Evolutionary conservation across 2,888 invertebrate genomes (phyloP).

Genomic region (Macrophya annulata): DNA sequence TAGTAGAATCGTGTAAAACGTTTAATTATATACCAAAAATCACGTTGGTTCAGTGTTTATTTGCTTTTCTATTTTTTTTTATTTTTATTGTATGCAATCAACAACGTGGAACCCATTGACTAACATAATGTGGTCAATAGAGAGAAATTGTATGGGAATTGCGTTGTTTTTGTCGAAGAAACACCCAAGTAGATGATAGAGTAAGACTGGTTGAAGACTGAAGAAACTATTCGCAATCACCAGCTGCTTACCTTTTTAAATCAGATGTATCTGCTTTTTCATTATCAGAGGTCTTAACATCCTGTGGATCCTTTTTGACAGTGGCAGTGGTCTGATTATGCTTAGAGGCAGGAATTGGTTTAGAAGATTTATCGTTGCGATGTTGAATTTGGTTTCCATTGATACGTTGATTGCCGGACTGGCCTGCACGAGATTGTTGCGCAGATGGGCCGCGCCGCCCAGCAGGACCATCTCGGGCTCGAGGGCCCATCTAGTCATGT

Average conservation of each 20-base stretch:
- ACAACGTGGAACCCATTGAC: conserved; percentile 6
- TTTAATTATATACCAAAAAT: neutral
- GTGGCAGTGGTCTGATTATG: conserved; percentile 74
- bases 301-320: conserved; percentile 79
- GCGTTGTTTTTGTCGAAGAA: conserved; percentile 52
- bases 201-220: conserved; percentile 67
- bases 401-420: conserved; percentile 79
- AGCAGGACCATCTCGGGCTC: conserved; percentile 78
- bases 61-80: neutral
- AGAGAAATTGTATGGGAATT: conserved; percentile 62
- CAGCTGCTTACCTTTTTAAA: conserved; percentile 77
- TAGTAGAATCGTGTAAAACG: neutral
- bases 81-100: neutral
- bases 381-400: conserved; percentile 79
- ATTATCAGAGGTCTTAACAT: conserved; percentile 78
- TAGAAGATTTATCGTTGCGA: conserved; percentile 80
- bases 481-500: conserved; percentile 78
- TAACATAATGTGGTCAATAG: conserved; percentile 52
- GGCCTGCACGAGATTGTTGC: conserved; percentile 77
- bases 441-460: conserved; percentile 78
- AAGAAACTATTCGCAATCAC: conserved; percentile 75
- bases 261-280: conserved; percentile 78
- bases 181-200: conserved; percentile 59
- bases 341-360: conserved; percentile 78
- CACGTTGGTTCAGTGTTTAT: neutral